Conservation (phyloP, 2,113 vertebrate genomes). For the Passerina amoena region DNA sequence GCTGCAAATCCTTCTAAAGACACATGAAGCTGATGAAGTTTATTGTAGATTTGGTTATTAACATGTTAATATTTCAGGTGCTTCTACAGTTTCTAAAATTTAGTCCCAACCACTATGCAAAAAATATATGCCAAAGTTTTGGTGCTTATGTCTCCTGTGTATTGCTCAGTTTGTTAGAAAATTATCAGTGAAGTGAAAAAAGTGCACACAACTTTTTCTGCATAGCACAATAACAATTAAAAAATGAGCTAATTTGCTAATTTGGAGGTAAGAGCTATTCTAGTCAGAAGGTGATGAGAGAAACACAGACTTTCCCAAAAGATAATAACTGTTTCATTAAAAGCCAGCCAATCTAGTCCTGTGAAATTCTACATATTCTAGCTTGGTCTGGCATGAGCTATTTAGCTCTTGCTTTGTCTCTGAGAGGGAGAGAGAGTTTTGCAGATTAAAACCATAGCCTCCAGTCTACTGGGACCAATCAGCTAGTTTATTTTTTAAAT, state of each 20-base stretch:
- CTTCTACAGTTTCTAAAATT: not conserved
- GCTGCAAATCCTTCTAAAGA: not conserved
- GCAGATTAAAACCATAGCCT: not conserved
- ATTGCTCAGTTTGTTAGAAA: not conserved
- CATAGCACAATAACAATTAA: not conserved
- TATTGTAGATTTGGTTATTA: not conserved
- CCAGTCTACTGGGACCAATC: not conserved
- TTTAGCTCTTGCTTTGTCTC: not conserved
- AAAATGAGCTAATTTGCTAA: not conserved
- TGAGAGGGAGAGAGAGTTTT: not conserved
- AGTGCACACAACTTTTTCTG: not conserved
- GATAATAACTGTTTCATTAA: not conserved
- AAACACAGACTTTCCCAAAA: not conserved
- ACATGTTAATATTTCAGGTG: not conserved
- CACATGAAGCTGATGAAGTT: not conserved
- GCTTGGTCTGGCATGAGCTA: not conserved
- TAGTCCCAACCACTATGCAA: not conserved
- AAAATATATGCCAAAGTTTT: not conserved
- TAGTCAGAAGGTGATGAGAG: not conserved
- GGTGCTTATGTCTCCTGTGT: not conserved
- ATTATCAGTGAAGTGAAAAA: not conserved
- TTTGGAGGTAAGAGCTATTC: not conserved
- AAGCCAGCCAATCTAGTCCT: not conserved
- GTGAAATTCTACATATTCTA: not conserved
- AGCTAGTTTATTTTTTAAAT: conserved; percentile 7